Conservation (phyloP, 2,797 vertebrate genomes). For the Leuciscus waleckii region DNA sequence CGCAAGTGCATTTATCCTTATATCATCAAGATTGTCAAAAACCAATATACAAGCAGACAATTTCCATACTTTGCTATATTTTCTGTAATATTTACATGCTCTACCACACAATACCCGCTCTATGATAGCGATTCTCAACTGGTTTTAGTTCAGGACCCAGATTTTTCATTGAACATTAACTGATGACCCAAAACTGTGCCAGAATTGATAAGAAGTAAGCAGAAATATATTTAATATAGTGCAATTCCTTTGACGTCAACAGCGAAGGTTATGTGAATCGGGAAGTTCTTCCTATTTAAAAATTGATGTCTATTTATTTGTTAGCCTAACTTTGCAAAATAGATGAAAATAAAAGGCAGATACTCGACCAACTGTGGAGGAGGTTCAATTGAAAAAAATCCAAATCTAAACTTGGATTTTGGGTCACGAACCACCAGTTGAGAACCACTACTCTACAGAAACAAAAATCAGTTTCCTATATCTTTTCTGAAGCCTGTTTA, state of each 20-base stretch:
- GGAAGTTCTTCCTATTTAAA: slow-evolving; percentile 7
- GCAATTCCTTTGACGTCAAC: not conserved
- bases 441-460: not conserved
- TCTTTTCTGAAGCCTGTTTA: not conserved
- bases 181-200: not conserved
- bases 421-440: not conserved
- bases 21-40: not conserved
- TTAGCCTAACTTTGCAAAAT: not conserved
- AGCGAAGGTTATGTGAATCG: not conserved
- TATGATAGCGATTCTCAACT: not conserved
- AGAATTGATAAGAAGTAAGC: not conserved
- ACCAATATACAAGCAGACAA: not conserved
- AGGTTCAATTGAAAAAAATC: not conserved
- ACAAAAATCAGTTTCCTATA: not conserved
- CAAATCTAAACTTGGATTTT: not conserved
- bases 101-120: not conserved
- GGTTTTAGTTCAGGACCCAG: not conserved
- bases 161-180: not conserved
- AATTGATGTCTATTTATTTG: not conserved
- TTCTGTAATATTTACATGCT: not conserved
- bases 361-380: not conserved
- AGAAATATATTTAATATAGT: not conserved
- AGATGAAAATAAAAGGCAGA: not conserved
- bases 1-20: not conserved
- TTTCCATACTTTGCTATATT: not conserved